Conservation (phyloP, 2,888 invertebrate species). For the Eristalinus sepulchralis region DNA sequence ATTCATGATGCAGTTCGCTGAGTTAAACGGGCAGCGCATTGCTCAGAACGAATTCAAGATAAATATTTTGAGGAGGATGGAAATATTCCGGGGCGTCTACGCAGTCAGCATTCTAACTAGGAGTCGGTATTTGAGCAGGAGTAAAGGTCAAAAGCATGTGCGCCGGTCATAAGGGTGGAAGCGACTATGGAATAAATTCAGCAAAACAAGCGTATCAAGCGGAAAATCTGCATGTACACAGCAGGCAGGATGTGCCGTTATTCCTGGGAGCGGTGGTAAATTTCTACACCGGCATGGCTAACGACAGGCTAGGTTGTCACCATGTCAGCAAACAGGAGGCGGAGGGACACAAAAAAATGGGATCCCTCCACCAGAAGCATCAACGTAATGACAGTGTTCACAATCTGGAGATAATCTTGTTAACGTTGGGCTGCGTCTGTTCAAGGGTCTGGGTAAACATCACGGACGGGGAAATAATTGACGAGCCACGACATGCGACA, state of each 20-base stretch:
- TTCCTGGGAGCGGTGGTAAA: neutral
- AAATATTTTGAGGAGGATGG: neutral
- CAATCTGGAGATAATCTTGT: constrained; percentile 64
- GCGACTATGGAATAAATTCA: neutral
- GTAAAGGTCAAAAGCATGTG: neutral
- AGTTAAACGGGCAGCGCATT: constrained; percentile 24
- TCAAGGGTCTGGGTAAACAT: constrained; percentile 35
- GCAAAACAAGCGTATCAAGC: neutral
- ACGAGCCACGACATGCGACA: constrained; percentile 46
- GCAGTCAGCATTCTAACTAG: neutral
- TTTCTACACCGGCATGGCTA: neutral
- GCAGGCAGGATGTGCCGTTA: neutral
- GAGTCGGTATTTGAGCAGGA: neutral
- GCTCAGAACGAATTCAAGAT: constrained; percentile 18
- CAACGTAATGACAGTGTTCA: constrained; percentile 43
- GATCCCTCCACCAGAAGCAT: constrained; percentile 11
- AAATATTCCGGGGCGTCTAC: neutral
- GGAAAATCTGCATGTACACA: neutral
- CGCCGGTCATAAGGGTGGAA: neutral
- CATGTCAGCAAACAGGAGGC: neutral
- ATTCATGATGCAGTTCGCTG: constrained; percentile 4
- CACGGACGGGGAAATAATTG: constrained; percentile 47
- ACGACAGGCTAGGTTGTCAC: neutral
- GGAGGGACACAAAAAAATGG: neutral
- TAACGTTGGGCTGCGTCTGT: constrained; percentile 36